Evolutionary conservation across 2,888 invertebrate genomes (phyloP).

Genomic region (Drosophila acutilabella): DNA sequence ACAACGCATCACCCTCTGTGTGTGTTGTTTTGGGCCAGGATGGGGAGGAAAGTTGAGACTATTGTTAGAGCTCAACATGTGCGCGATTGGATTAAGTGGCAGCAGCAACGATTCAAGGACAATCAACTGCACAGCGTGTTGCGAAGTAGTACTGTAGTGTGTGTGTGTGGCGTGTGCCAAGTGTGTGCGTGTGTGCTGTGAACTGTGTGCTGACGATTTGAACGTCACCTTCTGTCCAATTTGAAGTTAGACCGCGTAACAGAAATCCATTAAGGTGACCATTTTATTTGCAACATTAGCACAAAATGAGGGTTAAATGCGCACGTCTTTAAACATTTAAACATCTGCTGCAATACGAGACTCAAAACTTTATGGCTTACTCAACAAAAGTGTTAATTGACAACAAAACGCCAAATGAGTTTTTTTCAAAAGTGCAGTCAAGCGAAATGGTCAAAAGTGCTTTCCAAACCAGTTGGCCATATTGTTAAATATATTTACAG

Average conservation of each 20-base stretch:
- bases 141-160: constrained; percentile 1
- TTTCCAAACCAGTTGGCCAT: constrained; percentile 23
- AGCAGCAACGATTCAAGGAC: constrained; percentile 72
- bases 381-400: constrained; percentile 76
- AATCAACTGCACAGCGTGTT: constrained; percentile 82
- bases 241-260: constrained; percentile 77
- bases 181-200: constrained; percentile 23
- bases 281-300: constrained; percentile 78
- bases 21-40: not conserved
- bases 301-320: constrained; percentile 81
- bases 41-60: constrained; percentile 36
- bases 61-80: constrained; percentile 74
- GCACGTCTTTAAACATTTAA: constrained; percentile 82
- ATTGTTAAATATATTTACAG: not conserved
- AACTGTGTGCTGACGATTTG: constrained; percentile 37
- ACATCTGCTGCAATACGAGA: constrained; percentile 78
- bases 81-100: constrained; percentile 80
- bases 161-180: constrained; percentile 29
- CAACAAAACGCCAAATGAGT: constrained; percentile 42
- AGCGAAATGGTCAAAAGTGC: constrained; percentile 51
- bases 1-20: constrained; percentile 35
- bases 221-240: constrained; percentile 77
- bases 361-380: constrained; percentile 48
- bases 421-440: constrained; percentile 47
- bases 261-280: constrained; percentile 80